Conservation (phyloP, 2,797 vertebrate genomes). For the Muscicapa comitata region DNA sequence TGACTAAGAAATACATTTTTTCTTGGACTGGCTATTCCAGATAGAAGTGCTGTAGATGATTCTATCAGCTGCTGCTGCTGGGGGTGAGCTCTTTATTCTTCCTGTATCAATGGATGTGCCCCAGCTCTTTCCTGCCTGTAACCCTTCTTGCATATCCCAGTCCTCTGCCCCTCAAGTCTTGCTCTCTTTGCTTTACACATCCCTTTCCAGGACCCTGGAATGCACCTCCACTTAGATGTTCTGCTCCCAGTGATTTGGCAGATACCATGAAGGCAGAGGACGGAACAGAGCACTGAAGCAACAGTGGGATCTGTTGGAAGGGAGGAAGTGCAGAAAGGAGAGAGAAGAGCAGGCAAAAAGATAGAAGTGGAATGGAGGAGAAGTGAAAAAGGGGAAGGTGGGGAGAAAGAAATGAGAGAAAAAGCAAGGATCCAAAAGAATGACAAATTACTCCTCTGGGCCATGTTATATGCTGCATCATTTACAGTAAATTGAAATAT, state of each 20-base stretch:
- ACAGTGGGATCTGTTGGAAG: not conserved
- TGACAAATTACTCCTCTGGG: constrained; percentile 2
- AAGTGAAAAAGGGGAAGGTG: not conserved
- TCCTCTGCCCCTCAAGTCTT: not conserved
- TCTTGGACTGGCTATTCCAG: not conserved
- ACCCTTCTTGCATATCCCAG: not conserved
- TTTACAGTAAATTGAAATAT: constrained; percentile 44
- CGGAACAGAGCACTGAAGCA: not conserved
- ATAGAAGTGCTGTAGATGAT: not conserved
- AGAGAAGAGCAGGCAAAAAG: not conserved
- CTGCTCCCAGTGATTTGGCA: not conserved
- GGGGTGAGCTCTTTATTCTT: not conserved
- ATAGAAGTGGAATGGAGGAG: not conserved
- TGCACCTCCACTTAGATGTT: not conserved
- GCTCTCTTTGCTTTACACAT: not conserved
- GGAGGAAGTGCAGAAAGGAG: not conserved
- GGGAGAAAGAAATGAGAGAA: not conserved
- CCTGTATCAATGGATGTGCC: not conserved
- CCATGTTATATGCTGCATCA: not conserved
- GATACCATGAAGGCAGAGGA: not conserved
- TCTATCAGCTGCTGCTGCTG: not conserved
- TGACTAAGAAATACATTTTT: not conserved
- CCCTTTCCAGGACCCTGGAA: not conserved
- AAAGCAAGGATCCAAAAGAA: not conserved
- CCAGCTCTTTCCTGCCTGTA: not conserved